A percentile compares a stretch with the other conserved stretches of the same genome.
These are phyloP conservation scores for Rhinophrynus dorsalis DNA, from an alignment of 2,797 vertebrate species.

Conservation along the genomic window DNA sequence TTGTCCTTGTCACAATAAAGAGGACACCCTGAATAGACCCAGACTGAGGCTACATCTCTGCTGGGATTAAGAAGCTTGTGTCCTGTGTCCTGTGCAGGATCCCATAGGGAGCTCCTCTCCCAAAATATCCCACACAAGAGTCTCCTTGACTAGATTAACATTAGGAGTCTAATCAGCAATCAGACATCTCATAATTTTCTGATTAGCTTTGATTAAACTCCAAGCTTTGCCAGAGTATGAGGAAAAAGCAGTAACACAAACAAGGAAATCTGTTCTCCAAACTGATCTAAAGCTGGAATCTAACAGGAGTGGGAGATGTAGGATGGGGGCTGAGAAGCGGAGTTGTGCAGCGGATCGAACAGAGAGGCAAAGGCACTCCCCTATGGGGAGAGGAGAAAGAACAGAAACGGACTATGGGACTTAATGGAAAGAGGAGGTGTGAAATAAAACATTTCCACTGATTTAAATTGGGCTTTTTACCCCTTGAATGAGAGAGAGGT, in stretches of 20 bases:
- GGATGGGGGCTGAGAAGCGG: too few relatives aligned
- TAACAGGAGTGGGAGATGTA: constrained; percentile 45
- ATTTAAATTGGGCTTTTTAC: too few relatives aligned
- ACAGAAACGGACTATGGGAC: constrained; percentile 1
- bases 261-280: constrained; percentile 7
- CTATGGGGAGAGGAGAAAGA: constrained; percentile 7
- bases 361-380: too few relatives aligned
- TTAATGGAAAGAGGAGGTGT: constrained; percentile 3
- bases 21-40: not conserved
- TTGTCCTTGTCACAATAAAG: not conserved
- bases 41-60: not conserved
- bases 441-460: too few relatives aligned
- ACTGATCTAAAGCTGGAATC: constrained; percentile 15
- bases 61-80: not conserved
- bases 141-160: constrained; percentile 82
- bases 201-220: constrained; percentile 82
- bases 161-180: constrained; percentile 84
- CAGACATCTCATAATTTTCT: constrained; percentile 83
- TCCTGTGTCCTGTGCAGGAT: constrained; percentile 31
- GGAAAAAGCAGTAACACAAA: constrained; percentile 22
- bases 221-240: constrained; percentile 64
- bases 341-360: too few relatives aligned
- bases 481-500: too few relatives aligned
- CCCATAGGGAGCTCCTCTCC: constrained; percentile 58
- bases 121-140: constrained; percentile 74